Evolutionary conservation across 2,888 invertebrate species (phyloP), one percentile per base, ranked within the genome.

Genomic region (Hirtodrosophila histrioides): DNA sequence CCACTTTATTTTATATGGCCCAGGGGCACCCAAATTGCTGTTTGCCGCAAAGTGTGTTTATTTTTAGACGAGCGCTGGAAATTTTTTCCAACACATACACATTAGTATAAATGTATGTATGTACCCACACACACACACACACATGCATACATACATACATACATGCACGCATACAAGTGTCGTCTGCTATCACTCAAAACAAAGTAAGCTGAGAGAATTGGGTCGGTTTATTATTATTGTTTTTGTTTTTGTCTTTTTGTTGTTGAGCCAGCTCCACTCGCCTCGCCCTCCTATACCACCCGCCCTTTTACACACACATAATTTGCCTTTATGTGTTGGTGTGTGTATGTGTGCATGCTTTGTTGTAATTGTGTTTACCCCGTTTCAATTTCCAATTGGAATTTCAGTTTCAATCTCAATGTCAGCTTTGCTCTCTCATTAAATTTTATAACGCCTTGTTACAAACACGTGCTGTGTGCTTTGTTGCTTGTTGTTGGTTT

Each of bases 11-110:
- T 66, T 73, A 66, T 66, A 66, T 48, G 61, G 54, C 46, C 56
- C 53, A 70, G 67, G 61, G 66, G 72, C 72, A 60, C 57, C 78
- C 70, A 74, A 80, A 81, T 76, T 79, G 69, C 46, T 65, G 50
- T 69, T 77, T 77, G 78, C 78, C 57, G 57, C 55, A 74, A 78
- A 84, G 81, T 80, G 67, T 56, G 60, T 75, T 81, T 82, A 82
- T 82, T 86, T 82, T 75, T 82, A 82, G 81, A 86, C 72, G 75
- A 74, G 81, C 81, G 84, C 82, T 85, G 87, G 85, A 82, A 87
- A 85, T 85, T 85, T 87, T 75, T 77, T 68, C 72, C 57, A 41
- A 71, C 57, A 62, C 72, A 77, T 7, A 54, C 45, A 62, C 41
- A 50, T 40, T 40, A 50, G 46, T 33, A 46, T n/a, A 48, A 1